Conservation (phyloP, 2,888 invertebrate species). For the Hymenopus coronatus region DNA sequence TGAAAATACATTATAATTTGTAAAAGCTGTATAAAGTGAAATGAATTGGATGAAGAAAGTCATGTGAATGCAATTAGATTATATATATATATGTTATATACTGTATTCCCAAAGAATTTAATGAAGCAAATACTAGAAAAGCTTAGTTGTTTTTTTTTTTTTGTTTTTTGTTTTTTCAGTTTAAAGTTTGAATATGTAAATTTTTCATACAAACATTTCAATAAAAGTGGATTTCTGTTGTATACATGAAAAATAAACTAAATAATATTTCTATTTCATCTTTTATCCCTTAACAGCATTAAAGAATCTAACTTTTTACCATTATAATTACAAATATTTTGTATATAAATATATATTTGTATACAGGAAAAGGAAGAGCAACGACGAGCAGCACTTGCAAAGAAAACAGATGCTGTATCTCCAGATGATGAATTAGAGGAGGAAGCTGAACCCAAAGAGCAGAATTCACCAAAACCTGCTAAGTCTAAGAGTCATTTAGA, state of each 20-base stretch:
- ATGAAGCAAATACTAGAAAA: too few relatives aligned
- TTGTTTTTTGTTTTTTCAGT: too few relatives aligned
- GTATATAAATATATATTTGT: background rate
- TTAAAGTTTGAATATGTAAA: too few relatives aligned
- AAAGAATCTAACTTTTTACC: background rate
- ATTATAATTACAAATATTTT: too few relatives aligned
- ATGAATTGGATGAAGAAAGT: too few relatives aligned
- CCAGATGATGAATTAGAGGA: constrained; percentile 58
- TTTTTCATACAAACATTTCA: too few relatives aligned
- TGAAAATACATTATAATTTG: too few relatives aligned
- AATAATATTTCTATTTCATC: background rate
- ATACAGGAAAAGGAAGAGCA: constrained; percentile 50
- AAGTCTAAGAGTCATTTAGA: constrained; percentile 39
- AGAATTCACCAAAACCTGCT: constrained; percentile 31
- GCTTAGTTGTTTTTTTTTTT: too few relatives aligned
- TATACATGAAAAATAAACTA: background rate
- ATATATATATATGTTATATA: too few relatives aligned
- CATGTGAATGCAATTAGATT: too few relatives aligned
- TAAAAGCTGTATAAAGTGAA: too few relatives aligned
- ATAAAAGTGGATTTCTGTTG: background rate
- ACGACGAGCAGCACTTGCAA: constrained; percentile 54
- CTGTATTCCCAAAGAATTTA: too few relatives aligned
- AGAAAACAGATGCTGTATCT: constrained; percentile 69
- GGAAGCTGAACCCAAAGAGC: constrained; percentile 46
- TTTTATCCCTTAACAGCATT: background rate